Conservation (phyloP, 2,113 vertebrate genomes). For the Callaeas wilsoni region DNA sequence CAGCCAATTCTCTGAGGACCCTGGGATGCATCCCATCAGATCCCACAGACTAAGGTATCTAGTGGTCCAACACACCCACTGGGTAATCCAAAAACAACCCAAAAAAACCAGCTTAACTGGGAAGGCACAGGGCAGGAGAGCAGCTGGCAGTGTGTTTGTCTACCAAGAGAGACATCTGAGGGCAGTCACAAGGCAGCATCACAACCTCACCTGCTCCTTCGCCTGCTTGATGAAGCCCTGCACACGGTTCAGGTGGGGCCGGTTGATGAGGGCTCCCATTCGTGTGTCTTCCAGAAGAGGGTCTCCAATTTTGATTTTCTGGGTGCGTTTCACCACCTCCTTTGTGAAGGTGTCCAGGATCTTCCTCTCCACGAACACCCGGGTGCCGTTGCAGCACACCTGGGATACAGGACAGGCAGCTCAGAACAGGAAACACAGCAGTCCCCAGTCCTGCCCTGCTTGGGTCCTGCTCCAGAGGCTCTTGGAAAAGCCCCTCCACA, state of each 20-base stretch:
- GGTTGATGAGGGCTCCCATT: conserved; percentile 93
- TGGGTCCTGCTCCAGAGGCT: background rate
- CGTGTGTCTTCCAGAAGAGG: conserved; percentile 84
- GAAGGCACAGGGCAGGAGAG: background rate
- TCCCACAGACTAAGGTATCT: background rate
- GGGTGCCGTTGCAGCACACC: conserved; percentile 95
- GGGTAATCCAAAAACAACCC: background rate
- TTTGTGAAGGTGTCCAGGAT: conserved; percentile 85
- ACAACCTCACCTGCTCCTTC: conserved; percentile 81
- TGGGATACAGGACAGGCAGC: conserved; percentile 22
- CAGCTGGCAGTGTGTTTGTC: background rate
- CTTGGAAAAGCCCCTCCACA: background rate
- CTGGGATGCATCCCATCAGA: background rate
- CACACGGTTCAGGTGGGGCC: conserved; percentile 85
- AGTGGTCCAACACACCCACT: background rate
- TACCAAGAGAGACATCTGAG: background rate
- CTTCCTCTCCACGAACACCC: conserved; percentile 90
- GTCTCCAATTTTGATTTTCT: conserved; percentile 87
- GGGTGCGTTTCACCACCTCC: conserved; percentile 86
- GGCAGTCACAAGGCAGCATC: background rate
- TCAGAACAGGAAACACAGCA: background rate
- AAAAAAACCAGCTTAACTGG: background rate
- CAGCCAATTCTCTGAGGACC: background rate
- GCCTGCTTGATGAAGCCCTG: conserved; percentile 83
- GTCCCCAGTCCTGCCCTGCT: background rate